Base-by-base conservation (phyloP, 1,140 invertebrate species). In the Pseudomyrmex cubaensis region DNA sequence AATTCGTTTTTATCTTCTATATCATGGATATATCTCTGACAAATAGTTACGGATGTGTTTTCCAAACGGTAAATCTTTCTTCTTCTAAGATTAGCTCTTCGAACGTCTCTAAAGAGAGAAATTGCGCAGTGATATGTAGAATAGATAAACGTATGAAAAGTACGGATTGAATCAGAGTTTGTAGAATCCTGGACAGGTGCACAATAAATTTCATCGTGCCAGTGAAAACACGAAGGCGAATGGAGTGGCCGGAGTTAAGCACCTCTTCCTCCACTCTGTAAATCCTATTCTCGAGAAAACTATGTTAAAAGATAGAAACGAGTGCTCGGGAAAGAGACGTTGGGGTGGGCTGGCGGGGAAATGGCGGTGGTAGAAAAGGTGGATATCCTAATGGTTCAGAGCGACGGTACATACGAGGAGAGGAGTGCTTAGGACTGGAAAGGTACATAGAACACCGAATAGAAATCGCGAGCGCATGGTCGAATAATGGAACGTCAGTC, bases 401-500 rank as follows among this genome's bases (percentile, higher is more conserved):
- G 5, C 35, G 35, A 35, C 5, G 35, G 35, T 35, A 35, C 35
- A 35, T 35, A 35, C 57, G 86, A 74, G 59, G 75, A 63, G 52
- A 74, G 44, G 67, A 22, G 12, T 54, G 46, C 63, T 54, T 62
- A 82, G 66, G 66, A 20, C 66, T 9, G 48, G 76, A 66, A 82
- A 85, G 59, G 83, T 87, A 83, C 83, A 86, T 75, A 48, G 80
- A 84, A 22, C 76, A 61, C 35, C 72, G 87, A 85, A 88, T 87
- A 75, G 83, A 85, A 35, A 82, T 64, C 63, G 80, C 78, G 64
- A 87, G 83, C 73, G 83, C 75, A 62, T n/a, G 83, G 15, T 48
- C 78, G 82, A 88, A 88, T 88, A 87, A 88, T 88, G 87, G 82
- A 88, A 85, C 62, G 66, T 61, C 72, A 82, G 87, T 85, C 76